These are phyloP conservation scores for Smittia sp. DNA, from an alignment of 2,888 invertebrate genomes.

Conservation along the genomic window DNA sequence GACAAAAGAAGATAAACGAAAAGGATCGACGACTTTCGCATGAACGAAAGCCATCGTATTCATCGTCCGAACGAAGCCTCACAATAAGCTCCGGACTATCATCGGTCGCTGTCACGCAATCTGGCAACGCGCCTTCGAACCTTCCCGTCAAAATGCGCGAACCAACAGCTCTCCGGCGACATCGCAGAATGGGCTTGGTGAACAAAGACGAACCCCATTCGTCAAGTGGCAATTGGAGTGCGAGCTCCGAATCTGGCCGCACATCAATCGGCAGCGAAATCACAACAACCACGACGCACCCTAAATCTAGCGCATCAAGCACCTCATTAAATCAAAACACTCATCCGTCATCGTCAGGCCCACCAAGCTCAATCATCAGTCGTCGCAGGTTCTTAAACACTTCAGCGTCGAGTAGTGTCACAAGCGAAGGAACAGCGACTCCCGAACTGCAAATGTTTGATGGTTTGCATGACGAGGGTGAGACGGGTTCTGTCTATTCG, in stretches of 20 bases:
- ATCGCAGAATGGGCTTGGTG: constrained; percentile 61
- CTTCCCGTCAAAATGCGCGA: constrained; percentile 69
- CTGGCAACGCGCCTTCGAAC: constrained; percentile 46
- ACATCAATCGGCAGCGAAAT: constrained; percentile 84
- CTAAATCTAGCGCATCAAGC: constrained; percentile 69
- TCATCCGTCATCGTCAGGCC: constrained; percentile 54
- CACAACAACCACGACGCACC: constrained; percentile 64
- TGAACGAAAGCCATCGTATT: constrained; percentile 76
- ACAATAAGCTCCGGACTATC: constrained; percentile 53
- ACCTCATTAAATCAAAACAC: constrained; percentile 65
- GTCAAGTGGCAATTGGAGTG: constrained; percentile 93
- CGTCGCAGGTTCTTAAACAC: constrained; percentile 66
- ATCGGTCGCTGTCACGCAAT: constrained; percentile 57
- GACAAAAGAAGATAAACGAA: constrained; percentile 58
- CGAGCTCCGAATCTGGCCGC: constrained; percentile 83
- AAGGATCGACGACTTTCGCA: constrained; percentile 66
- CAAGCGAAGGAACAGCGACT: constrained; percentile 80
- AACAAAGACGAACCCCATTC: constrained; percentile 81
- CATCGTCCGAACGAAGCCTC: constrained; percentile 71
- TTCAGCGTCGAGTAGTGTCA: constrained; percentile 78
- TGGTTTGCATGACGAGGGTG: constrained; percentile 72
- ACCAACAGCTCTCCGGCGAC: constrained; percentile 63
- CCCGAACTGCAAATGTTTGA: constrained; percentile 76
- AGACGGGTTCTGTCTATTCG: constrained; percentile 88
- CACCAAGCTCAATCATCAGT: constrained; percentile 69